Base-by-base conservation (phyloP, 2,888 invertebrate genomes). In the Harpagoxenus sublaevis region DNA sequence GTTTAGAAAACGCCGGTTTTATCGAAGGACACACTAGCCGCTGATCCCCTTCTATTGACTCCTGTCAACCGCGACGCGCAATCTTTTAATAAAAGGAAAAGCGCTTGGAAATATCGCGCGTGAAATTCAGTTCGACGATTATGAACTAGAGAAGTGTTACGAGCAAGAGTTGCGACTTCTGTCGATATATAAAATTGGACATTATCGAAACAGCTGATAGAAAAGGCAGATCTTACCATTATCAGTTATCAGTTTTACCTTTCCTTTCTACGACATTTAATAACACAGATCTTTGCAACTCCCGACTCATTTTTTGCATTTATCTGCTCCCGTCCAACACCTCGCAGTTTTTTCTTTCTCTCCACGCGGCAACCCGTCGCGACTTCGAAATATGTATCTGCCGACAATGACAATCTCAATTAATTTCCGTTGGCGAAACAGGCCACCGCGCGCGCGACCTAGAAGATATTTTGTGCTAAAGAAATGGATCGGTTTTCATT, bases 361-460 rank as follows among this genome's bases (percentile, higher is more conserved):
- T 45, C 39, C 23, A 55, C 45, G 31, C 15, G 31, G 28, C 12
- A 28, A 23, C 15, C 23, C 53, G 23, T 28, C 39, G 53, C n/a
- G n/a, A 55, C 45, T 55, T 55, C 28, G 42, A 60, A 81, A 57
- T 48, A n/a, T n/a, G n/a, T n/a, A 71, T 65, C 60, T 81, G 73
- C 23, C 79, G 39, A 62, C 51, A 81, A 81, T 73, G 60, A 81
- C 51, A 81, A 81, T 51, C 60, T 81, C 60, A 81, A 81, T 81
- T 81, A 73, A 81, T 81, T 81, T 81, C 73, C 73, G 73, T 70
- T 53, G 31, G 73, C 39, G 39, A 81, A 65, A 62, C 48, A 81
- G 70, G 78, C 70, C 70, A 78, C n/a, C 28, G 57, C 28, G 42
- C 48, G 23, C n/a, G 45, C 15, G 42, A 12, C 18, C 60, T 39